These are phyloP conservation scores for Corvus cornix DNA, from an alignment of 2,113 vertebrate genomes.

Conservation along the genomic window DNA sequence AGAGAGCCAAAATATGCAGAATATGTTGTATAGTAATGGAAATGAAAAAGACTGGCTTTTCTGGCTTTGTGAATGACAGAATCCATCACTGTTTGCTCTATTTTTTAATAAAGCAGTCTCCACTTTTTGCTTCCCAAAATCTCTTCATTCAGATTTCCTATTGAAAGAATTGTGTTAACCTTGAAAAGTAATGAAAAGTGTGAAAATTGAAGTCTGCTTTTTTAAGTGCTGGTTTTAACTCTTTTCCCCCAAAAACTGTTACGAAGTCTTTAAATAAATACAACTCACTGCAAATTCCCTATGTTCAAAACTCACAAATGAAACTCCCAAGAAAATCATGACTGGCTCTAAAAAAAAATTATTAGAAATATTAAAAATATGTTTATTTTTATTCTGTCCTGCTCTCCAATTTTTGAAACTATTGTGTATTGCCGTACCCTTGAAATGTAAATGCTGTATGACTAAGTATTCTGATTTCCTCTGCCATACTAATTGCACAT, in stretches of 20 bases:
- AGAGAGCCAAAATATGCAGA: not conserved
- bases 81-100: rapidly evolving
- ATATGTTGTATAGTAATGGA: not conserved
- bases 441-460: not conserved
- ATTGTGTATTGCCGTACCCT: not conserved
- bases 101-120: not conserved
- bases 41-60: not conserved
- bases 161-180: not conserved
- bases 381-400: not conserved
- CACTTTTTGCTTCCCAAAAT: not conserved
- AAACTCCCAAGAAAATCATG: not conserved
- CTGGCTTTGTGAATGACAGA: not conserved
- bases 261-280: not conserved
- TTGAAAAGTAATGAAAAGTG: not conserved
- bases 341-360: not conserved
- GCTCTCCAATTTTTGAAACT: not conserved
- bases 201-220: not conserved
- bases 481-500: not conserved
- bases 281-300: not conserved
- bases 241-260: not conserved
- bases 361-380: not conserved
- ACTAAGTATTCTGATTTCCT: not conserved
- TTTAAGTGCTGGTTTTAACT: not conserved
- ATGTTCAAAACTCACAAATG: not conserved
- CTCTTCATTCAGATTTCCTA: not conserved